A percentile compares a stretch with the other conserved stretches of the same genome.
Evolutionary conservation across 1,140 invertebrate species (phyloP).

Genomic region (Alviniconcha marisindica): DNA sequence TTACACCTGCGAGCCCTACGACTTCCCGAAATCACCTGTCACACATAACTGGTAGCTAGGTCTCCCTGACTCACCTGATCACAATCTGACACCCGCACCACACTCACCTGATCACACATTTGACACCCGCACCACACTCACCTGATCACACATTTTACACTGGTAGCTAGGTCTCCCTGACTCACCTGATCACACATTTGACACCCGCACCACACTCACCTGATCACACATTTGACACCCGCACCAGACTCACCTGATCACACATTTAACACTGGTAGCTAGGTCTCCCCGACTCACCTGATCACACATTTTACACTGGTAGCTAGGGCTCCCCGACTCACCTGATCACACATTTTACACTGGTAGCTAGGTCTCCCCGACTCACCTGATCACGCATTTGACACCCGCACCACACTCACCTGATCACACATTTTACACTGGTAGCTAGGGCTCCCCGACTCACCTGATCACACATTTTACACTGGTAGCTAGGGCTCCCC

Average conservation of each 20-base stretch:
- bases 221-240: constrained; percentile 99
- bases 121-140: constrained; percentile 79
- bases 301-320: constrained; percentile 99
- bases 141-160: no score
- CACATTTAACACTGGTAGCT: not conserved
- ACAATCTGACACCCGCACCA: constrained; percentile 98
- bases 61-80: constrained; percentile 88
- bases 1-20: constrained; percentile 95
- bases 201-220: constrained; percentile 90
- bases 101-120: not conserved
- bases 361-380: constrained; percentile 60
- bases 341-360: constrained; percentile 19
- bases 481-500: constrained; percentile 34
- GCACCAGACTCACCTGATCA: constrained; percentile 79
- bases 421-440: constrained; percentile 99
- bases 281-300: constrained; percentile 87
- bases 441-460: constrained; percentile 80
- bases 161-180: no score
- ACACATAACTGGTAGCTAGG: constrained; percentile 99
- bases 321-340: constrained; percentile 77
- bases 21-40: constrained; percentile 90
- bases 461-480: not conserved
- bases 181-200: no score
- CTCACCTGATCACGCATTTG: not conserved
- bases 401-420: constrained; percentile 81